Conservation (phyloP, 92 coral and sea anemone species). For the Isaurus tuberculatus region DNA sequence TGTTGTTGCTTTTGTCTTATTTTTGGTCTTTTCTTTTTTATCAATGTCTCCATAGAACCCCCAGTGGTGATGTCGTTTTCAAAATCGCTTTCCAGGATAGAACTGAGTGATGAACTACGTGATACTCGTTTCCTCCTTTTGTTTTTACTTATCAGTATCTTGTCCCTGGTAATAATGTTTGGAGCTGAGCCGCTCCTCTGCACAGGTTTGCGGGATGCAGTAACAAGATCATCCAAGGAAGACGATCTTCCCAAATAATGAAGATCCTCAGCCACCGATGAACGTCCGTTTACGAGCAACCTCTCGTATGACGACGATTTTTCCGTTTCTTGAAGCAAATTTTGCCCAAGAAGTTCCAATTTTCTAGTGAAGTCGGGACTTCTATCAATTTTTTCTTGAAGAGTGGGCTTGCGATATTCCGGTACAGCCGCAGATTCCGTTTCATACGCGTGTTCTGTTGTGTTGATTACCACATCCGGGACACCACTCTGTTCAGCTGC, state of each 20-base stretch:
- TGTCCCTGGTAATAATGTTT: constrained; percentile 60
- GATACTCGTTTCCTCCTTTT: constrained; percentile 2
- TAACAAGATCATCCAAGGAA: constrained; percentile 16
- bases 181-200: constrained; percentile 74
- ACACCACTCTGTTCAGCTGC: constrained; percentile 34
- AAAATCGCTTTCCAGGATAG: constrained; percentile 15
- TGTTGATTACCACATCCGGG: constrained; percentile 31
- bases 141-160: neutral
- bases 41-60: constrained; percentile 15
- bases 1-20: neutral
- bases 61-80: neutral
- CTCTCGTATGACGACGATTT: neutral
- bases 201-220: constrained; percentile 40
- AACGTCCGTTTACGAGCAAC: neutral
- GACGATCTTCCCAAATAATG: neutral
- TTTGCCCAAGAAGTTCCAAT: neutral
- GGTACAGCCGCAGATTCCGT: neutral
- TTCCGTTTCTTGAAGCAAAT: neutral
- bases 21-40: constrained; percentile 22
- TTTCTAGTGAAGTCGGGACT: constrained; percentile 11
- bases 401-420: constrained; percentile 42
- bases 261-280: constrained; percentile 2
- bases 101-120: constrained; percentile 30
- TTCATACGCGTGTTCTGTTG: neutral
- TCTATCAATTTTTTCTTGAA: constrained; percentile 6